Evolutionary conservation across 2,888 invertebrate genomes (phyloP).

Genomic region (Pinctada fucata): DNA sequence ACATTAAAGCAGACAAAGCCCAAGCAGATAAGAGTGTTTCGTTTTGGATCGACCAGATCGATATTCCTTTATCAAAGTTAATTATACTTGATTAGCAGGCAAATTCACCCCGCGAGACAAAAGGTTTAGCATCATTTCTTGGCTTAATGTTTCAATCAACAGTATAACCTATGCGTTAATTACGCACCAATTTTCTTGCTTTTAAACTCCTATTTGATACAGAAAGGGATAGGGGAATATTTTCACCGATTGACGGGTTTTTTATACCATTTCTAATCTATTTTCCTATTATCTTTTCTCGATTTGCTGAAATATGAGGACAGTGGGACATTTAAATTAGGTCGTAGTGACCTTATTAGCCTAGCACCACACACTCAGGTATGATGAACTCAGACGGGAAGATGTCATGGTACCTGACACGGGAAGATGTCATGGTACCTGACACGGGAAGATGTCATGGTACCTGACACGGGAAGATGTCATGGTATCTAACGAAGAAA

Average conservation of each 20-base stretch:
- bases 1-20: conserved; percentile 5
- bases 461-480: too few species aligned
- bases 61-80: background rate
- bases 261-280: background rate
- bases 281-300: background rate
- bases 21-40: background rate
- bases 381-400: too few species aligned
- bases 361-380: too few species aligned
- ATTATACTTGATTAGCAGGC: background rate
- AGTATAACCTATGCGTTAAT: background rate
- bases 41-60: background rate
- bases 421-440: too few species aligned
- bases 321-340: too few species aligned
- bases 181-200: background rate
- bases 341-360: too few species aligned
- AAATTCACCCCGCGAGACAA: background rate
- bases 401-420: too few species aligned
- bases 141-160: background rate
- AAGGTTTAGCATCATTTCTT: background rate
- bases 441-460: too few species aligned
- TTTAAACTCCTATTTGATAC: background rate
- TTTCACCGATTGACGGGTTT: background rate
- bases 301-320: background rate
- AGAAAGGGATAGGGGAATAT: background rate
- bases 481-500: too few species aligned